These are phyloP conservation scores for Ranitomeya variabilis DNA, from an alignment of 2,113 vertebrate genomes.

Conservation along the genomic window DNA sequence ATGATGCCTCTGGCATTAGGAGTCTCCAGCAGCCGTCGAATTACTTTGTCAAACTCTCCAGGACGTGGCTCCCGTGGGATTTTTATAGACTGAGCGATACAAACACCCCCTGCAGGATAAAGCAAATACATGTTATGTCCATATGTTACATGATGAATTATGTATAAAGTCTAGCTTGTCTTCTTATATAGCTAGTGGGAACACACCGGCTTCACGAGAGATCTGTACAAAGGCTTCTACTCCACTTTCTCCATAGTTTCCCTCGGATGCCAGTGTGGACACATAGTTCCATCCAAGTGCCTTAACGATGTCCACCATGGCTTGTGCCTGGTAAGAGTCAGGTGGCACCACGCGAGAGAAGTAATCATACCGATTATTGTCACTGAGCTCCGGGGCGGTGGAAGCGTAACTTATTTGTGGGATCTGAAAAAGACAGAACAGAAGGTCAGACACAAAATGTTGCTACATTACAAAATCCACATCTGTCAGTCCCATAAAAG, in stretches of 20 bases:
- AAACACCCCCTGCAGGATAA: slow-evolving; percentile 40
- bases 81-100: slow-evolving; percentile 54
- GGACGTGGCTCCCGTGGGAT: slow-evolving; percentile 75
- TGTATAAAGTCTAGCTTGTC: too few relatives aligned
- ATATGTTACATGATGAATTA: too few relatives aligned
- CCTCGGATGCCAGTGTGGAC: slow-evolving; percentile 86
- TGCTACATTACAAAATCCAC: background rate
- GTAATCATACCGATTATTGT: slow-evolving; percentile 87
- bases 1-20: slow-evolving; percentile 79
- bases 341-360: slow-evolving; percentile 90
- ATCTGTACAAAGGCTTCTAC: slow-evolving; percentile 89
- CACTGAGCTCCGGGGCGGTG: slow-evolving; percentile 88
- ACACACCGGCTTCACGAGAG: slow-evolving; percentile 83
- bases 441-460: background rate
- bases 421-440: slow-evolving; percentile 1
- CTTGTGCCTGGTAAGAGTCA: slow-evolving; percentile 90
- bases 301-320: slow-evolving; percentile 90
- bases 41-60: slow-evolving; percentile 77
- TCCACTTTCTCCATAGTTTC: slow-evolving; percentile 89
- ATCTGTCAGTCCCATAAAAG: too few relatives aligned
- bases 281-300: slow-evolving; percentile 91
- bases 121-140: background rate
- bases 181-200: background rate
- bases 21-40: slow-evolving; percentile 77
- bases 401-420: slow-evolving; percentile 84